phyloP scores from a whole-genome alignment of 2,888 invertebrate species.

The Euplexia lucipara region DNA sequence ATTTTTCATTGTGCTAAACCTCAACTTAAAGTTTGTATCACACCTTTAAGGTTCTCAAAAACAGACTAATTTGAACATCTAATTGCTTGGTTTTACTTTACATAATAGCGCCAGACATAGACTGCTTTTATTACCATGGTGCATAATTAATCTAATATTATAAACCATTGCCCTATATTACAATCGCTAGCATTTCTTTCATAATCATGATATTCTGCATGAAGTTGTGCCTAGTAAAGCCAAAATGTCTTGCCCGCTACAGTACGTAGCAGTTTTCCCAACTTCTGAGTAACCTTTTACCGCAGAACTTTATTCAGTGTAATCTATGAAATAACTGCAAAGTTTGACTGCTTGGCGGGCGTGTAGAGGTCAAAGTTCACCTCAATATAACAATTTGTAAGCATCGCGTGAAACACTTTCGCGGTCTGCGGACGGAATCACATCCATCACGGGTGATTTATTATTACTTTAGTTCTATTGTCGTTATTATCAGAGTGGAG shows the following conservation, averaged over 20 bases:
- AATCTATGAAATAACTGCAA: constrained; percentile 38
- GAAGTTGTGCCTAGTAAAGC: too few relatives aligned
- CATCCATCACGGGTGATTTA: constrained; percentile 56
- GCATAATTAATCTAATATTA: too few relatives aligned
- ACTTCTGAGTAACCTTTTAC: constrained; percentile 16
- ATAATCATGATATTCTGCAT: too few relatives aligned
- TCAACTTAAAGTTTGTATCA: too few relatives aligned
- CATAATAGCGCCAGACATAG: too few relatives aligned
- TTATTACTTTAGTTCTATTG: constrained; percentile 46
- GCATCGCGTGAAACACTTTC: constrained; percentile 55
- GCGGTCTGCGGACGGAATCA: constrained; percentile 26
- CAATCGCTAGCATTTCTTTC: background rate
- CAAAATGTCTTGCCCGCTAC: background rate
- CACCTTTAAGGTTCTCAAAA: too few relatives aligned
- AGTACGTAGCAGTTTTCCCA: background rate
- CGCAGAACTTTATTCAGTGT: constrained; percentile 29
- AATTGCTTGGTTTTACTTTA: too few relatives aligned
- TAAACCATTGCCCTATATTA: background rate
- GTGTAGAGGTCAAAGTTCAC: constrained; percentile 47
- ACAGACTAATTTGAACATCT: too few relatives aligned
- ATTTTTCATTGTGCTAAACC: too few relatives aligned
- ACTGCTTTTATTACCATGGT: background rate
- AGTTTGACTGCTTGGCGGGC: constrained; percentile 28
- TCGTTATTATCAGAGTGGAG: constrained; percentile 36
- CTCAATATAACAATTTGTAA: constrained; percentile 31